phyloP scores from a whole-genome alignment of 1,140 invertebrate genomes.

The Drosophila pruinosa region DNA sequence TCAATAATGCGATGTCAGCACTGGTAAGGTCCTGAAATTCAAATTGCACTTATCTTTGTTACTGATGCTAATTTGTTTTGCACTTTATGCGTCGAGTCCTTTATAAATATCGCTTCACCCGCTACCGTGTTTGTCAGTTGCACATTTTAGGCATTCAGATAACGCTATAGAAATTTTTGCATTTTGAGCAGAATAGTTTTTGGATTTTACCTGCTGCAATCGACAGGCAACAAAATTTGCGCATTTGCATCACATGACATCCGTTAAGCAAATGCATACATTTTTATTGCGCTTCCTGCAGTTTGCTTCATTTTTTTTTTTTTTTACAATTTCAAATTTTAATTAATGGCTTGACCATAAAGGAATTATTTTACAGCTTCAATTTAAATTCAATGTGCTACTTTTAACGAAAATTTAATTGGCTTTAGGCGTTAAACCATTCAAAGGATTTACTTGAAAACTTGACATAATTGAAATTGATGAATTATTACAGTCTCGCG shows the following conservation, averaged over 20 bases:
- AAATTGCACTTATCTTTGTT: conserved; percentile 23
- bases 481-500: no score
- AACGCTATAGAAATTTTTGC: conserved; percentile 11
- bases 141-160: conserved; percentile 5
- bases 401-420: not conserved
- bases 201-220: not conserved
- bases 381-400: not conserved
- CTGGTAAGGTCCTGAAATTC: conserved; percentile 44
- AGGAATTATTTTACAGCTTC: not conserved
- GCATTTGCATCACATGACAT: conserved; percentile 4
- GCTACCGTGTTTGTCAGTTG: not conserved
- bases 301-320: not conserved
- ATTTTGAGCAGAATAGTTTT: not conserved
- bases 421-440: not conserved
- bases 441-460: no score
- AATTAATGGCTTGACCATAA: not conserved
- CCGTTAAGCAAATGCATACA: not conserved
- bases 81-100: not conserved
- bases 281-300: conserved; percentile 1
- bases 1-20: conserved; percentile 52
- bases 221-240: not conserved
- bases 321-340: not conserved
- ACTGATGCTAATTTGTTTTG: conserved; percentile 27
- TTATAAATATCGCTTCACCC: not conserved
- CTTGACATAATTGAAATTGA: no score